phyloP scores from a whole-genome alignment of 2,113 vertebrate species.

The Eptesicus fuscus region DNA sequence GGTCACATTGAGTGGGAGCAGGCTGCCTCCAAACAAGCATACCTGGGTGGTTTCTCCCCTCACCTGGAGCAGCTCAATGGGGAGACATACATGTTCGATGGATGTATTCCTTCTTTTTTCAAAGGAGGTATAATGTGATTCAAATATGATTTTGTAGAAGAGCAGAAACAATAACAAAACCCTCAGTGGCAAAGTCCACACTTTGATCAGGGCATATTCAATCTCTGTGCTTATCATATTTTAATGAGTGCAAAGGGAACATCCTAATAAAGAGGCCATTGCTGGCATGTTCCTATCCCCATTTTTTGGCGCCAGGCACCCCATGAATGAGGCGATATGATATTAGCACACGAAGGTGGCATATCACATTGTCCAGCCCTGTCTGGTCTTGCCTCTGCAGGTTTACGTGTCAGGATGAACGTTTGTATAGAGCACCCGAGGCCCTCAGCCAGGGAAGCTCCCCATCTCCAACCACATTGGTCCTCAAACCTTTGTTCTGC shows the following conservation, averaged over 20 bases:
- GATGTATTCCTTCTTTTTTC: not conserved
- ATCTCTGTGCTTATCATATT: not conserved
- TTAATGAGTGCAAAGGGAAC: not conserved
- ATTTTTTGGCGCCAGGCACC: too few species aligned
- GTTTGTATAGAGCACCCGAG: not conserved
- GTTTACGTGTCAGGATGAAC: not conserved
- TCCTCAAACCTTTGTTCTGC: not conserved
- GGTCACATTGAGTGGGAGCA: not conserved
- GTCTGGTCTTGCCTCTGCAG: not conserved
- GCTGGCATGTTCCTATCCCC: not conserved
- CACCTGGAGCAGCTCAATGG: not conserved
- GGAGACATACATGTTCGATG: not conserved
- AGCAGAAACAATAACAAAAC: not conserved
- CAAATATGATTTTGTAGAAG: not conserved
- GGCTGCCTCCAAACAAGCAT: not conserved
- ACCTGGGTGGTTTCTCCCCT: not conserved
- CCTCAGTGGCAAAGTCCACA: not conserved
- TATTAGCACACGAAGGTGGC: not conserved
- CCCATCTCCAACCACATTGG: not conserved
- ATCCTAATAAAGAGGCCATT: not conserved
- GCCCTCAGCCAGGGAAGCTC: not conserved
- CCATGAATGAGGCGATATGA: fast-evolving
- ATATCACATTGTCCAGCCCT: not conserved
- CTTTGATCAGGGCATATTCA: not conserved
- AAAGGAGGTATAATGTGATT: not conserved